Base-by-base conservation (phyloP, 2,797 vertebrate genomes). In the Esox lucius region DNA sequence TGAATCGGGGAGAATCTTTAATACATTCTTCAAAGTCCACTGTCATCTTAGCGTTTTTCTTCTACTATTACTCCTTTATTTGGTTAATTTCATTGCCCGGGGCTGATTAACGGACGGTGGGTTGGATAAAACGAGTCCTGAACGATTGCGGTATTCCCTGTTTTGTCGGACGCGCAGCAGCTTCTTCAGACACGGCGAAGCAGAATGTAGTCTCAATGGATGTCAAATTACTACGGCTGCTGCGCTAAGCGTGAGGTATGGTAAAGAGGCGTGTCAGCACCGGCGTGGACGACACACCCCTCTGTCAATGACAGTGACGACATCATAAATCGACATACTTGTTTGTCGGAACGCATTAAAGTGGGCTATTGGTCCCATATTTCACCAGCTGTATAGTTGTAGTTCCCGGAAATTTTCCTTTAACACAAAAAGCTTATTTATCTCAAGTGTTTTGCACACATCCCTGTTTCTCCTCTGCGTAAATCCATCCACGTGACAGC, bases 11-110 rank as follows among this genome's bases (percentile, higher is more conserved):
- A 16, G 96, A 98, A 81, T 98, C 97, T 91, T 98, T 98, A 83
- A 98, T 95, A 91, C 97, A 98, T 91, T 98, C 97, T 93, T 98
- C 97, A 93, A 98, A 98, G 93, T 98, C 97, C 94, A 98, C 96
- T 88, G 97, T 98, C 97, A 98, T 98, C 80, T 94, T 95, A 81
- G 82, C 85, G 81, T 85, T 80, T 83, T 74, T 65, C 83, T 80
- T 82, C 13, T 48, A 12, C 56, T 89, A 86, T 86, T 92, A 87
- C 90, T 73, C 62, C 74, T 85, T 90, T 85, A 93, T 71, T 81
- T 69, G 76, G 70, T 83, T 48, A 87, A 84, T 89, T 83, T 88
- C 94, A 94, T 93, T 74, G 85, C 92, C 90, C 80, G 81, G 79
- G 78, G 80, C 75, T 81, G 75, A 71, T 68, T 78, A 80, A 85